Evolutionary conservation across 1,140 invertebrate species (phyloP), one percentile per base, ranked within the genome.

Genomic region (Phortica variegata): DNA sequence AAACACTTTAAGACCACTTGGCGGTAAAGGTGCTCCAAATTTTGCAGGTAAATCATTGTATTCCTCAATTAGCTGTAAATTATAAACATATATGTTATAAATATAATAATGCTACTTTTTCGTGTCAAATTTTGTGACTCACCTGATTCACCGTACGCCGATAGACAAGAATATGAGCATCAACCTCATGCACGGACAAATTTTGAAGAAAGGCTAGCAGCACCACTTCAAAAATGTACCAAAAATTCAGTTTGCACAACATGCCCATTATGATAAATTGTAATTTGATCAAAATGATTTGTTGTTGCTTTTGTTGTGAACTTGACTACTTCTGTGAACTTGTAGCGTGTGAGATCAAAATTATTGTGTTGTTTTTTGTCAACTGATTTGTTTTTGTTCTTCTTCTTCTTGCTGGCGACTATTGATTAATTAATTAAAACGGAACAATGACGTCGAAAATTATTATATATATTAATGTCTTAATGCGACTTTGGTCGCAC

Each of bases 21-120:
- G 32, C 2, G 85, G 81, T 52, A 89, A 71, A 1, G 76, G 48
- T 1, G 66, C 72, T 12, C 87, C 88, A 69, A 90, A 89, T 58
- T 75, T 77, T 0, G 87, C 84, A 26, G 85, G 85, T 65, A 86
- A 74, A 65, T 88, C 87, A 52, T 79, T 78, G 58, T 87, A 88
- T 57, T 86, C 84, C 33, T 84, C 81, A 54, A 82, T 81, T 37
- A 87, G 79, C 77, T 85, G 69, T 9, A 0, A 41, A 43, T 23
- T 18, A 15, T 43, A 18, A 8, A 34, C 45, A 19, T 21, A 19
- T 21, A 12, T 17, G 29, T 16, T 4, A 12, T 7, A 3, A 16
- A 3, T 21, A 31, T 12, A n/a, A 20, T 42, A 50, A 0, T 23
- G 33, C 17, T 39, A 36, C 6, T 13, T n/a, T 32, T 1, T 26